Evolutionary conservation across 1,140 invertebrate genomes (phyloP).

Genomic region (Brachionus angularis): DNA sequence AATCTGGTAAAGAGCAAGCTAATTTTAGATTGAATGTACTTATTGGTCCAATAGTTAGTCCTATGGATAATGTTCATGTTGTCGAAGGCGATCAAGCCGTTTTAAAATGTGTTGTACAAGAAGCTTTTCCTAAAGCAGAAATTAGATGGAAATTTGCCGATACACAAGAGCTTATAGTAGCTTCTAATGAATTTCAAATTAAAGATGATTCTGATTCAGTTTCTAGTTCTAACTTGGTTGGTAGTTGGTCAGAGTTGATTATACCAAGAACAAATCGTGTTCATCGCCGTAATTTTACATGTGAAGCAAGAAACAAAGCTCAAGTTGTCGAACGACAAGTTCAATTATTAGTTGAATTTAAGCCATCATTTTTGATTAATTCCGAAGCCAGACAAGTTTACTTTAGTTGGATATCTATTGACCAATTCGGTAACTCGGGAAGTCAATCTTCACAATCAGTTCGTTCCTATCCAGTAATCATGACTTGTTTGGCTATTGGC

Average conservation of each 20-base stretch:
- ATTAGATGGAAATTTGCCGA: conserved; percentile 41
- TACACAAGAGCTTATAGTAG: neutral
- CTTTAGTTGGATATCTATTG: conserved; percentile 27
- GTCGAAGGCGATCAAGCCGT: neutral
- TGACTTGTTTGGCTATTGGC: conserved; percentile 24
- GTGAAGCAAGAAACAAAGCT: conserved; percentile 32
- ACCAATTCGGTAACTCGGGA: neutral
- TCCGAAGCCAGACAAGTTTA: neutral
- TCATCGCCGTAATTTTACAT: conserved; percentile 13
- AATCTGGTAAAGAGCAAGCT: conserved; percentile 18
- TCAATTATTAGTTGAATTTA: neutral
- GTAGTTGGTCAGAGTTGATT: conserved; percentile 8
- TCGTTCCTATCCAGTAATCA: neutral
- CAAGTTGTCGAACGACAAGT: conserved; percentile 1
- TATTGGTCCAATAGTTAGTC: neutral
- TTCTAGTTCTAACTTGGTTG: neutral
- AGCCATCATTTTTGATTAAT: neutral
- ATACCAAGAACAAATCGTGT: neutral
- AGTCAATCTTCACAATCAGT: neutral
- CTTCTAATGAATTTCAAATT: neutral
- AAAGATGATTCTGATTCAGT: neutral
- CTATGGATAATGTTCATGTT: neutral
- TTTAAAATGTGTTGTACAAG: conserved; percentile 7
- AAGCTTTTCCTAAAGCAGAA: conserved; percentile 36
- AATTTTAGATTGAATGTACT: conserved; percentile 12